Base-by-base conservation (phyloP, 2,113 vertebrate species). In the Oreochromis aureus region DNA sequence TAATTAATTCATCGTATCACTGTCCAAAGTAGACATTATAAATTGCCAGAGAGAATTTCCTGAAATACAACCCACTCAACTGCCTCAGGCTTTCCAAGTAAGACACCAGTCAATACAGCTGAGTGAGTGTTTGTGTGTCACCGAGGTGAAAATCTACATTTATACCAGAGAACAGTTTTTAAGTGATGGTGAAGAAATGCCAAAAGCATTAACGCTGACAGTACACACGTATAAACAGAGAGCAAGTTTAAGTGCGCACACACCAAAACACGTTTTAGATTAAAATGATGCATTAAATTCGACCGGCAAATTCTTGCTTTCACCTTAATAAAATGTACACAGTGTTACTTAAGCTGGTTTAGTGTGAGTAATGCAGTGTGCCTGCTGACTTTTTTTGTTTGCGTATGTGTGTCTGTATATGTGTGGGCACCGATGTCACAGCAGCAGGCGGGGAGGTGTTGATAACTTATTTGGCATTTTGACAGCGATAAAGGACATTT, bases 61-160 rank as follows among this genome's bases (percentile, higher is more conserved):
- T 92, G 61, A 85, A 89, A 90, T 79, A 58, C 90, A 89, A 86
- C 94, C 93, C 94, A 94, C 93, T 93, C 89, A 94, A 51, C 85
- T 34, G 94, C 94, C 93, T 85, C 56, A 7, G 91, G 94, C 86
- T 90, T 89, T 92, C 86, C 83, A 84, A 91, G 89, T 89, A 85
- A 91, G 90, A 92, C 86, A 90, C 81, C 84, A 93, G 92, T 93
- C 91, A 93, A 90, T 95, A 93, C 89, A 91, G 87, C 81, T 87
- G 88, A 90, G 91, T 78, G 86, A 90, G 89, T 90, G 89, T 88
- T 82, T 92, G 81, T 73, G 81, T 95, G 92, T 94, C 93, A 92
- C 85, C 32, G 76, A 90, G 95, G 94, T 95, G 89, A 94, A 94
- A 94, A 94, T 96, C 92, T 94, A 88, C 94, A 95, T 96, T 93